These are phyloP conservation scores for Tenthredo distinguenda DNA, from an alignment of 2,888 invertebrate species.

Conservation along the genomic window DNA sequence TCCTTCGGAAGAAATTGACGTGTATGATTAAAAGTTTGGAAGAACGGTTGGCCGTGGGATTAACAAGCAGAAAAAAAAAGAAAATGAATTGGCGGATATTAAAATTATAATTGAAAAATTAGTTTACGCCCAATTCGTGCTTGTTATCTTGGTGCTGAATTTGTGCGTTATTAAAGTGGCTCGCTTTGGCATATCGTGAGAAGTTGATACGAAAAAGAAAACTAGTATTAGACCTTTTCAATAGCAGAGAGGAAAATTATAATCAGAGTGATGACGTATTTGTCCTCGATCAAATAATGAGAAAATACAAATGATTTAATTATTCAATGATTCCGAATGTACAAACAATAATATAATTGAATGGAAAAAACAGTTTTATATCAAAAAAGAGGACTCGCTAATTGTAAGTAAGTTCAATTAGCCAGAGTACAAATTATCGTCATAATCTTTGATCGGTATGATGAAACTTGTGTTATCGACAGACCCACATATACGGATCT, in stretches of 20 bases:
- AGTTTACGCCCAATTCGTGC: not conserved
- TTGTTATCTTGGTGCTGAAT: not conserved
- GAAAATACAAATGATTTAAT: not conserved
- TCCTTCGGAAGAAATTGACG: not conserved
- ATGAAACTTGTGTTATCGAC: constrained; percentile 5
- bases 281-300: not conserved
- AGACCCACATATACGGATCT: not conserved
- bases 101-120: not conserved
- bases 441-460: not conserved
- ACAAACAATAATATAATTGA: not conserved
- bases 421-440: not conserved
- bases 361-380: not conserved
- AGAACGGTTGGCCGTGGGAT: not conserved
- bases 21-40: not conserved
- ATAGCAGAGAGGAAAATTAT: too few relatives aligned
- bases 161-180: not conserved
- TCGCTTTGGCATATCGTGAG: not conserved
- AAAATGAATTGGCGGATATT: not conserved
- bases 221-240: not conserved
- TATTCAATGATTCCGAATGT: not conserved
- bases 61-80: not conserved
- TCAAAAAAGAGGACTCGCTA: not conserved
- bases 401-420: not conserved
- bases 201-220: not conserved
- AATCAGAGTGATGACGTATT: too few relatives aligned